Base-by-base conservation (phyloP, 2,888 invertebrate species). In the Hemicrepidius hirtus region DNA sequence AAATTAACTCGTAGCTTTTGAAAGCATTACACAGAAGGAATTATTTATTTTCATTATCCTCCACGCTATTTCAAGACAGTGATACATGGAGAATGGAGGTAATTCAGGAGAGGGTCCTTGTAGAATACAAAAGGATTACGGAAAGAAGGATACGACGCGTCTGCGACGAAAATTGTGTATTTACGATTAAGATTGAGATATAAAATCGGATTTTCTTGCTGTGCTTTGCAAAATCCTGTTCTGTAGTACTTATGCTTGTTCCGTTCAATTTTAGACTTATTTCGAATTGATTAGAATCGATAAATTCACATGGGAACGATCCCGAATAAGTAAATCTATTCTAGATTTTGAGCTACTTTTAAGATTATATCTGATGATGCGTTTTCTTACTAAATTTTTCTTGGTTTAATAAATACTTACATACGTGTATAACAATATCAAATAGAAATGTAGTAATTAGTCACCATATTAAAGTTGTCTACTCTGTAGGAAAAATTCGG, bases 41-140 rank as follows among this genome's bases (percentile, higher is more conserved):
- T 67, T 57, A 67, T 67, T 67, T 67, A 67, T 44, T 67, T 67
- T 59, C 67, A 67, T 67, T 67, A 67, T 55, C 53, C 55, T 40
- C 12, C 7, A 46, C 59, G 46, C 40, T 35, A 21, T 37, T 57
- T 32, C 67, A 13, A 59, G 67, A 57, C 59, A 67, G 67, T 67
- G 67, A 59, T 67, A 67, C 67, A 67, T 67, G 57, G 44, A 57
- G 49, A 55, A 20, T 5, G 13, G 32, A 55, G 35, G 35, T 68
- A 66, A 66, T 68, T 68, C 59, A 60, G 40, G 49, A 46, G 59
- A 55, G 53, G 28, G 55, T 41, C 49, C 55, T 66, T 66, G 59
- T 68, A 49, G 62, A 62, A 68, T 62, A 50, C 62, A 53, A 53
- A 68, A 62, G 60, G 62, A 68, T 62, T 68, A 68, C 49, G 68